Base-by-base conservation (phyloP, 2,113 vertebrate genomes). In the Sisor rabdophorus region DNA sequence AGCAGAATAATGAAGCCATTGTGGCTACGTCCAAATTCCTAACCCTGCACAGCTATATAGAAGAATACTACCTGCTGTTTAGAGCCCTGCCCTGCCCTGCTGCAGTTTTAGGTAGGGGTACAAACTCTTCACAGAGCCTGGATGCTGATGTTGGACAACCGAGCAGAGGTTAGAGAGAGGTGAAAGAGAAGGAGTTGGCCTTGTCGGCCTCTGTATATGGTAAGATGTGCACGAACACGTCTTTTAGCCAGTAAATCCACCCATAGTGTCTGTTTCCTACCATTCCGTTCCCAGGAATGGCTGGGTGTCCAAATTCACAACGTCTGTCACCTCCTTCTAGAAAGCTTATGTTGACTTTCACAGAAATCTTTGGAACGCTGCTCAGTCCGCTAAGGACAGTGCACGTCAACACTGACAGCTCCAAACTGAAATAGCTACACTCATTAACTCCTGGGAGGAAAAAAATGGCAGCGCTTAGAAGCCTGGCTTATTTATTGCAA, bases 1-100 rank as follows among this genome's bases (percentile, higher is more conserved):
- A 68, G 60, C 54, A 75, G 83, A 84, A 86, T 85, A 86, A 86
- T 84, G 71, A 84, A 83, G 81, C 73, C 76, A 81, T 81, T 87
- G 85, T 83, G 59, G 76, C 55, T 61, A 26, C 52, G 68, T 83
- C 83, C 75, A 80, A 76, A 84, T 81, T 83, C 82, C 75, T 82
- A 67, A 69, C 68, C 71, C 61, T 30, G 73, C 50, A 55, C 76
- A 40, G 61, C 11, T 59, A 47, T 75, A 74, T 58, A 40, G 74
- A 81, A 83, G 64, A 85, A 84, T 80, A 73, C 72, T 76, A 70
- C 75, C 72, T 75, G 73, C 54, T 87, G 83, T 87, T 76, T 68
- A 19, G 48, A 71, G 75, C 59, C 54, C 56, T 74, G 59, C 59
- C 54, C 56, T 74, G 59, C 80, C 72, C 56, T 15, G 40, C 77